These are phyloP conservation scores for Allygus modestus DNA, from an alignment of 2,888 invertebrate genomes.

Conservation along the genomic window DNA sequence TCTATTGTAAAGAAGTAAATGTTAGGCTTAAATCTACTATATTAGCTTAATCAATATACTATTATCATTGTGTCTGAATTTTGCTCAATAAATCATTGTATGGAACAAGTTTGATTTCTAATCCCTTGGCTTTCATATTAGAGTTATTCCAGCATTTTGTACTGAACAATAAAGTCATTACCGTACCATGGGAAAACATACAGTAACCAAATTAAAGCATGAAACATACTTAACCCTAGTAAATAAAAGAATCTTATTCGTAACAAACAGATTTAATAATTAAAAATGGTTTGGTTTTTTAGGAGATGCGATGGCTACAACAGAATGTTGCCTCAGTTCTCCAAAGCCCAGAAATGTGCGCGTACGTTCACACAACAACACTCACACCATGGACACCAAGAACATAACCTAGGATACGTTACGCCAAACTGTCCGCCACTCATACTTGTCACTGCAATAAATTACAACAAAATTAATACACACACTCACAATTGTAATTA, in stretches of 20 bases:
- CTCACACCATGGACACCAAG: constrained; percentile 40
- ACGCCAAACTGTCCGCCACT: constrained; percentile 2
- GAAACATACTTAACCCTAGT: no score
- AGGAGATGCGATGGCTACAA: not conserved
- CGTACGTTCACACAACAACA: constrained; percentile 38
- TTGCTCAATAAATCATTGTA: constrained; percentile 9
- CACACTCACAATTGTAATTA: constrained; percentile 15
- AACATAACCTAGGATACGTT: constrained; percentile 20
- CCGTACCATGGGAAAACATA: no score
- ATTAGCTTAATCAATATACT: not conserved
- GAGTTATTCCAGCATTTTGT: no score
- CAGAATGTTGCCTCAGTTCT: constrained; percentile 31
- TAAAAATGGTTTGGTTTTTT: not conserved
- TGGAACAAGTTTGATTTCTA: not conserved
- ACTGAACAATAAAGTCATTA: no score
- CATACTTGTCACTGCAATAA: constrained; percentile 53
- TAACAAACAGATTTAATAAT: not conserved
- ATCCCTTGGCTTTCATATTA: no score
- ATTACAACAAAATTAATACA: constrained; percentile 52
- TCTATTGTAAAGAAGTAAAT: no score
- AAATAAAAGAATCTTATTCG: not conserved
- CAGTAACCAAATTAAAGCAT: no score
- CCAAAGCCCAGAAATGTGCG: constrained; percentile 12
- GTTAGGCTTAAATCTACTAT: no score
- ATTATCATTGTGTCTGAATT: not conserved